phyloP scores from a whole-genome alignment of 2,797 vertebrate species.

The Psittacula echo region DNA sequence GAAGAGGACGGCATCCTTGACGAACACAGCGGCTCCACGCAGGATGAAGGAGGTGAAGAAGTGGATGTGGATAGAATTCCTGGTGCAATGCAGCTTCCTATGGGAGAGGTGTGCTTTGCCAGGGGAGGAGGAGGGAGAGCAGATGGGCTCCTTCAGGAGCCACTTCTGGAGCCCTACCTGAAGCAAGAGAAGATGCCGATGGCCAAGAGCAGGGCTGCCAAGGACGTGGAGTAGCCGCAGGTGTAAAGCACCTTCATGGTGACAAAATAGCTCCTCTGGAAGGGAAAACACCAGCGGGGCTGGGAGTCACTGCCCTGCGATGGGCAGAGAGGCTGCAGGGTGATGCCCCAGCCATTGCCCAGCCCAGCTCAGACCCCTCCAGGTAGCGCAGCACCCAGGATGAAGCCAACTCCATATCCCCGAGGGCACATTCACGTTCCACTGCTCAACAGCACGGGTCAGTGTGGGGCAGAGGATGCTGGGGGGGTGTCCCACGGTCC shows the following conservation, averaged over 20 bases:
- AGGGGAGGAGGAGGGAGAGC: not conserved
- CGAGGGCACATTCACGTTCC: fast-evolving
- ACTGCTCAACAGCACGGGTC: not conserved
- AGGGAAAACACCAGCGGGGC: not conserved
- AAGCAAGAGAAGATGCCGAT: slow-evolving; percentile 69
- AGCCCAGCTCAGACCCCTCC: not conserved
- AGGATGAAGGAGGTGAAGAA: slow-evolving; percentile 88
- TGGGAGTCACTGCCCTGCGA: not conserved
- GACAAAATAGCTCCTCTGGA: slow-evolving; percentile 66
- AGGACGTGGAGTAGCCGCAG: slow-evolving; percentile 60
- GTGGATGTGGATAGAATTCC: slow-evolving; percentile 92
- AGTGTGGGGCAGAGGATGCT: not conserved
- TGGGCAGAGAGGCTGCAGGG: not conserved
- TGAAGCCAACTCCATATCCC: too few relatives aligned
- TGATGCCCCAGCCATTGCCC: not conserved
- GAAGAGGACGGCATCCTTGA: slow-evolving; percentile 87
- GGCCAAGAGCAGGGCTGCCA: slow-evolving; percentile 65
- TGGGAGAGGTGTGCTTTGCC: not conserved
- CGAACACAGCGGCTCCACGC: slow-evolving; percentile 85
- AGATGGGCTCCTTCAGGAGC: not conserved
- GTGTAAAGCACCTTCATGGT: slow-evolving; percentile 73
- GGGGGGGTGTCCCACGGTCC: not conserved
- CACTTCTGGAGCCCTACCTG: slow-evolving; percentile 26
- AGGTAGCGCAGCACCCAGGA: not conserved
- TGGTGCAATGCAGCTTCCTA: slow-evolving; percentile 90